phyloP scores from a whole-genome alignment of 2,888 invertebrate species.

The Sturmia bella region DNA sequence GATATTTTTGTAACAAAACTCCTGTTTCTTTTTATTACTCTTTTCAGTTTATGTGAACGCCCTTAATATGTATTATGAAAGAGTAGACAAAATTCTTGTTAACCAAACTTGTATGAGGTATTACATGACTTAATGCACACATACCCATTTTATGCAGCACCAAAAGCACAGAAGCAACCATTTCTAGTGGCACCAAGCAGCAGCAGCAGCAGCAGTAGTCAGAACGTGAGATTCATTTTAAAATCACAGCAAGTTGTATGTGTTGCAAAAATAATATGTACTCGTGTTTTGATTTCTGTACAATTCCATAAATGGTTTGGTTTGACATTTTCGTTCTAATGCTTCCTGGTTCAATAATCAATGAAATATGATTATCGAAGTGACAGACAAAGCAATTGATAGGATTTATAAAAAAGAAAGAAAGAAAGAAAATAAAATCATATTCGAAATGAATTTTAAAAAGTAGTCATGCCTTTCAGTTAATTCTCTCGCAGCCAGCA shows the following conservation, averaged over 20 bases:
- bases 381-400: conserved; percentile 55
- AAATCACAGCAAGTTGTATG: conserved; percentile 14
- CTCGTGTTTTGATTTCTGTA: conserved; percentile 29
- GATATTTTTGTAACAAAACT: not conserved
- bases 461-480: not conserved
- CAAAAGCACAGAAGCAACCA: conserved; percentile 11
- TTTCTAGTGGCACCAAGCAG: conserved; percentile 11
- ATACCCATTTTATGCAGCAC: conserved; percentile 10
- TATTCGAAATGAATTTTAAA: conserved; percentile 45
- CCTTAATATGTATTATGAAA: conserved; percentile 29
- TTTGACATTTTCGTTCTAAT: conserved; percentile 51
- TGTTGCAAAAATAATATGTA: not conserved
- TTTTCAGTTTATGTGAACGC: not conserved
- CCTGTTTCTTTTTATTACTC: not conserved
- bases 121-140: conserved; percentile 47
- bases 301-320: conserved; percentile 48
- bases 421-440: not conserved
- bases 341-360: conserved; percentile 67
- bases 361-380: conserved; percentile 60
- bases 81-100: conserved; percentile 39
- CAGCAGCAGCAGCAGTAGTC: conserved; percentile 26
- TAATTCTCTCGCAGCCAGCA: not conserved
- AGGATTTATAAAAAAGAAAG: conserved; percentile 33
- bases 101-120: conserved; percentile 46
- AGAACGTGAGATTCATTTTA: conserved; percentile 59